These are phyloP conservation scores for Gila orcuttii DNA, from an alignment of 2,113 vertebrate species.

Conservation along the genomic window DNA sequence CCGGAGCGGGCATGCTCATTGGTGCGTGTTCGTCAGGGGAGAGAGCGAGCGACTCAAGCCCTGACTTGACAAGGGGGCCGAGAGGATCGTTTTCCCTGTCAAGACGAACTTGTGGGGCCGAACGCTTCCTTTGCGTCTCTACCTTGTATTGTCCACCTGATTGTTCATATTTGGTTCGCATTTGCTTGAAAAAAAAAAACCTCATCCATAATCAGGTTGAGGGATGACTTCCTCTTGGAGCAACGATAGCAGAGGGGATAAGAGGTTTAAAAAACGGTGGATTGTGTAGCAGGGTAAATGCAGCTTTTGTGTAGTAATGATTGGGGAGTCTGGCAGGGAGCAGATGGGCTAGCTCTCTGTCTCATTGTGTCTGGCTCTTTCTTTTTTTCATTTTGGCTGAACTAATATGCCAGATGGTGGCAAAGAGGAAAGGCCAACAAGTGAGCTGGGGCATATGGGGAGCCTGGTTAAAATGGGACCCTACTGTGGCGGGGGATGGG, in stretches of 20 bases:
- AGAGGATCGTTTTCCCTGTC: conserved; percentile 62
- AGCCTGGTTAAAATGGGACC: conserved; percentile 98
- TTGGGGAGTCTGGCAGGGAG: conserved; percentile 84
- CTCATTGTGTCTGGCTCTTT: conserved; percentile 79
- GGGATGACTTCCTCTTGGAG: conserved; percentile 31
- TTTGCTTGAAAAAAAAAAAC: neutral
- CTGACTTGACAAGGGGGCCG: conserved; percentile 21
- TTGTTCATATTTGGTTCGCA: neutral
- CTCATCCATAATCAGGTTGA: conserved; percentile 19
- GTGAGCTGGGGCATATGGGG: conserved; percentile 96
- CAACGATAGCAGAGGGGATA: conserved; percentile 82
- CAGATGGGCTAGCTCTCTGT: conserved; percentile 85
- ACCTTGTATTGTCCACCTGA: neutral
- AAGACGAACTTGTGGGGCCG: conserved; percentile 4
- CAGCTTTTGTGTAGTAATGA: conserved; percentile 86
- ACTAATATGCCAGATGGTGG: conserved; percentile 96
- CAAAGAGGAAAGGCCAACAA: conserved; percentile 90
- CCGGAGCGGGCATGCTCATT: conserved; percentile 44
- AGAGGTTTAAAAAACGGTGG: conserved; percentile 86
- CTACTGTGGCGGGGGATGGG: conserved; percentile 88
- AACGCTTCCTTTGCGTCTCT: neutral
- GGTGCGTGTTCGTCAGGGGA: conserved; percentile 51
- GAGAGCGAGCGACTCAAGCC: neutral
- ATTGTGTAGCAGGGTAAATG: conserved; percentile 91
- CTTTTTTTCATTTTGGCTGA: conserved; percentile 83